Evolutionary conservation across 2,113 vertebrate species (phyloP).

Genomic region (Gallinago undulata): DNA sequence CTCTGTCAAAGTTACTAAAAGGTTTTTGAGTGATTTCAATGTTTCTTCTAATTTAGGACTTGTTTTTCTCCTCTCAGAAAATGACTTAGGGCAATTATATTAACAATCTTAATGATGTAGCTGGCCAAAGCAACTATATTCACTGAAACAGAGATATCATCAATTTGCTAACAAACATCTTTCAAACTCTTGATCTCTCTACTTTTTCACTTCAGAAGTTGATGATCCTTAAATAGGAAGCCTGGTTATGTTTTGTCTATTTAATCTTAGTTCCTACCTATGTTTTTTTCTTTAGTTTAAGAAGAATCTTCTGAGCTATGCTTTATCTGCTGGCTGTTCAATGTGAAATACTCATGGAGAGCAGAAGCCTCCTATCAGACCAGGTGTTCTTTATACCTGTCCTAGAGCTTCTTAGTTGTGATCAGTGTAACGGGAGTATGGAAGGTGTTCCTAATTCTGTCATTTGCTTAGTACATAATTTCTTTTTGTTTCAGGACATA

Average conservation of each 20-base stretch:
- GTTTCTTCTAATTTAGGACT: not conserved
- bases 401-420: not conserved
- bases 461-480: not conserved
- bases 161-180: not conserved
- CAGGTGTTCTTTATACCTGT: not conserved
- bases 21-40: not conserved
- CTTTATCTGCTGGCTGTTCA: not conserved
- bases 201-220: not conserved
- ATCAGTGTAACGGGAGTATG: rapidly evolving
- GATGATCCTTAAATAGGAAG: not conserved
- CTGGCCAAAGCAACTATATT: not conserved
- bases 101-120: not conserved
- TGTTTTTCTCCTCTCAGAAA: not conserved
- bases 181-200: not conserved
- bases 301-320: not conserved
- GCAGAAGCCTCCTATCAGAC: not conserved
- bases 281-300: not conserved
- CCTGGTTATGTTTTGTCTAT: not conserved
- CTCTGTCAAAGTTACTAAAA: not conserved
- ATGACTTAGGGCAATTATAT: not conserved
- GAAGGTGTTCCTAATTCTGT: not conserved
- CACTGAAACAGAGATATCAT: not conserved
- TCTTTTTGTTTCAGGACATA: not conserved
- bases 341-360: not conserved
- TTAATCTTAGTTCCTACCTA: not conserved